Percentiles rank a stretch among this genome's conserved stretches.
These are phyloP conservation scores for Netelia inedita DNA, from an alignment of 2,888 invertebrate species.

Conservation along the genomic window DNA sequence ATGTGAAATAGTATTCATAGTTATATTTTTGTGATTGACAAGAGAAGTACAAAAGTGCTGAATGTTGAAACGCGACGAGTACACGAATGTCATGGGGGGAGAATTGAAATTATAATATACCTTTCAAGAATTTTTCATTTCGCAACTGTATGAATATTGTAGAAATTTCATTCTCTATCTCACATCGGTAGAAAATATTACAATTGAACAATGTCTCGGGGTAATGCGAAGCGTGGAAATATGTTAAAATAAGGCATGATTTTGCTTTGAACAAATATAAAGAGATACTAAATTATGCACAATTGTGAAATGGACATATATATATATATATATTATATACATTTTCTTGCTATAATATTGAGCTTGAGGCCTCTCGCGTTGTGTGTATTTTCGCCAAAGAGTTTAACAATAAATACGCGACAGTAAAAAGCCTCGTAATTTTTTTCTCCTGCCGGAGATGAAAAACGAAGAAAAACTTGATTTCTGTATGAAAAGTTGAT, in stretches of 20 bases:
- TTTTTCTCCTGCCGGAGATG: conserved; percentile 41
- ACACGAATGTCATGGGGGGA: neutral
- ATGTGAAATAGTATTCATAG: conserved; percentile 51
- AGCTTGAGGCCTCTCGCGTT: conserved; percentile 46
- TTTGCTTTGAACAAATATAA: conserved; percentile 16
- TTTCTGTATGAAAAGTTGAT: conserved; percentile 68
- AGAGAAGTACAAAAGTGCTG: conserved; percentile 25
- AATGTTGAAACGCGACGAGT: conserved; percentile 28
- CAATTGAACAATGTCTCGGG: neutral
- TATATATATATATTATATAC: conserved; percentile 13
- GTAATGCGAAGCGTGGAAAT: neutral
- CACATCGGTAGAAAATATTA: neutral
- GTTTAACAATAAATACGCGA: conserved; percentile 77
- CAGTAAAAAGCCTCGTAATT: conserved; percentile 61
- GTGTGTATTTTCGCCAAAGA: conserved; percentile 65
- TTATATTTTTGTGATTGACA: conserved; percentile 52
- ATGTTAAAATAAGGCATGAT: neutral
- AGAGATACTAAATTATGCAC: neutral
- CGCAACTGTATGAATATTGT: neutral
- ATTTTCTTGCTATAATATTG: conserved; percentile 24
- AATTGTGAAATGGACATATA: conserved; percentile 38
- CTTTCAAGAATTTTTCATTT: neutral
- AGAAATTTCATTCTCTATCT: neutral
- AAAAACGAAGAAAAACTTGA: neutral
- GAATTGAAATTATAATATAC: neutral